Evolutionary conservation across 2,888 invertebrate genomes (phyloP).

Genomic region (Diaprepes abbreviatus): DNA sequence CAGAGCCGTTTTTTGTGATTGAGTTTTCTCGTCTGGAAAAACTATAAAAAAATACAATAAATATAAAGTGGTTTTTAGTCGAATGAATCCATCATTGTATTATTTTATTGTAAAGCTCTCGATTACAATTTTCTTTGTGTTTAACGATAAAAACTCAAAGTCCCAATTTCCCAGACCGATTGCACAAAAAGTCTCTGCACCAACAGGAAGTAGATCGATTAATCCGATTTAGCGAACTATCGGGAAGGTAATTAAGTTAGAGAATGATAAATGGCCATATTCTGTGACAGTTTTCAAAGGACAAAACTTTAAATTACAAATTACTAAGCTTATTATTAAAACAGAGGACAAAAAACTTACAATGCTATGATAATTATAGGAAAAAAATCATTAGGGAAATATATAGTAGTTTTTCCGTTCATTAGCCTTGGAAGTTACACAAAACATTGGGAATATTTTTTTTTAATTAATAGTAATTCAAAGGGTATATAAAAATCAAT

Average conservation of each 20-base stretch:
- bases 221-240: conserved; percentile 42
- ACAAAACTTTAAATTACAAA: conserved; percentile 31
- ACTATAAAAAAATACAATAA: no score
- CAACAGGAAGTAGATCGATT: conserved; percentile 36
- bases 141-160: conserved; percentile 2
- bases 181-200: conserved; percentile 20
- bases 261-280: conserved; percentile 37
- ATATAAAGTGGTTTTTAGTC: background rate
- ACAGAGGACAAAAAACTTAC: background rate
- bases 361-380: background rate
- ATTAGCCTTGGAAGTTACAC: no score
- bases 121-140: conserved; percentile 11
- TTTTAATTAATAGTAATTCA: no score
- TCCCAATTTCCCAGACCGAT: background rate
- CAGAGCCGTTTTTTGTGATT: no score
- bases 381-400: background rate
- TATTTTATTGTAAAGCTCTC: conserved; percentile 14
- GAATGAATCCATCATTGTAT: background rate
- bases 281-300: conserved; percentile 30
- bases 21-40: no score
- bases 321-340: conserved; percentile 1
- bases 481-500: no score
- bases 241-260: conserved; percentile 34
- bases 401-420: no score
- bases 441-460: no score